Evolutionary conservation across 1,140 invertebrate genomes (phyloP).

Genomic region (Sinonovacula constricta): DNA sequence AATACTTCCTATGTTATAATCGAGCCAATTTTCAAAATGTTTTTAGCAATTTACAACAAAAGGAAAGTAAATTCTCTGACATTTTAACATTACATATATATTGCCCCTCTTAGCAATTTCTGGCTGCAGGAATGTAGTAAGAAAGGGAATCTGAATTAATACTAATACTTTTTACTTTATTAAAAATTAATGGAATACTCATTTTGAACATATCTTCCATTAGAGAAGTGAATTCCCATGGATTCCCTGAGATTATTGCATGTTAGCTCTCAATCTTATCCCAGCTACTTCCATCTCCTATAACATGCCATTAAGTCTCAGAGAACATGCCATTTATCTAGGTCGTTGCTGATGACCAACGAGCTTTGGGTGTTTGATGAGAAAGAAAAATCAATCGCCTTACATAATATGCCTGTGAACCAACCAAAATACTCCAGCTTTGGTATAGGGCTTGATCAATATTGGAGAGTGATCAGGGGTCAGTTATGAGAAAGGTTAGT

Average conservation of each 20-base stretch:
- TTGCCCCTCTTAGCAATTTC: no score
- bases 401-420: conserved; percentile 49
- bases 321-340: conserved; percentile 49
- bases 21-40: no score
- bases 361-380: conserved; percentile 45
- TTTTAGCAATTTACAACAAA: no score
- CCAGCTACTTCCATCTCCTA: not conserved
- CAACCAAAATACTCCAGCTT: conserved; percentile 35
- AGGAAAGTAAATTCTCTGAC: no score
- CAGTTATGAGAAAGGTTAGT: conserved; percentile 38
- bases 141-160: conserved; percentile 1
- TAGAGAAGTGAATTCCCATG: not conserved
- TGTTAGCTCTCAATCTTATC: not conserved
- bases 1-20: no score
- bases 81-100: no score
- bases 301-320: not conserved
- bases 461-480: conserved; percentile 8
- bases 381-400: conserved; percentile 52
- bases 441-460: not conserved
- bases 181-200: conserved; percentile 1
- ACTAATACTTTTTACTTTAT: conserved; percentile 1
- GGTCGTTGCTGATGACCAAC: conserved; percentile 51
- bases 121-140: not conserved
- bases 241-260: not conserved
- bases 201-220: conserved; percentile 1